Conservation (phyloP, 2,888 invertebrate genomes). For the Synergus laeviventris region DNA sequence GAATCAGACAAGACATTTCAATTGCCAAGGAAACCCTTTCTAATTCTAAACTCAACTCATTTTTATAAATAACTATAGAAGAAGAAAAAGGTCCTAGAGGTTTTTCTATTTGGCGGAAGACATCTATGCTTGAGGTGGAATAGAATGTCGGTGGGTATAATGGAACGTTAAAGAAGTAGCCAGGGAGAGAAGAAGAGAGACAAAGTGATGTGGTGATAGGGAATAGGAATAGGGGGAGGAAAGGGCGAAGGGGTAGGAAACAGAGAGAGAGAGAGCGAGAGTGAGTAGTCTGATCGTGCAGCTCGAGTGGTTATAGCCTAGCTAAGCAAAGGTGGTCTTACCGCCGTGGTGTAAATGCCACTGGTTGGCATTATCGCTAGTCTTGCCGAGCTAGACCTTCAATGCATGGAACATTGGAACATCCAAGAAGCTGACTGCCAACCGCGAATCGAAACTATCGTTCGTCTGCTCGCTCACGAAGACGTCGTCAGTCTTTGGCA, state of each 20-base stretch:
- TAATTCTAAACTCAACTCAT: no score
- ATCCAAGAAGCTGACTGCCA: conserved; percentile 61
- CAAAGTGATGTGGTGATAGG: conserved; percentile 40
- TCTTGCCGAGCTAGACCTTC: conserved; percentile 69
- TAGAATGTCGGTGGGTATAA: conserved; percentile 62
- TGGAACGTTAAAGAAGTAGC: conserved; percentile 67
- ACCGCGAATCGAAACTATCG: conserved; percentile 60
- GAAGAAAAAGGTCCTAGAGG: conserved; percentile 13
- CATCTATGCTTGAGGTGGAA: conserved; percentile 37
- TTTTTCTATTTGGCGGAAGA: conserved; percentile 34
- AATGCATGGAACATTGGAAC: conserved; percentile 65
- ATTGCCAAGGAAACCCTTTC: not conserved
- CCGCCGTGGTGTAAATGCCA: conserved; percentile 72
- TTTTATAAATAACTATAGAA: no score
- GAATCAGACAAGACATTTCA: not conserved
- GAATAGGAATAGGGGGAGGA: conserved; percentile 8
- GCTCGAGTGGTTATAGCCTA: conserved; percentile 46
- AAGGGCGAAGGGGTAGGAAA: not conserved
- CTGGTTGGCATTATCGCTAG: conserved; percentile 74
- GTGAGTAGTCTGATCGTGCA: conserved; percentile 53
- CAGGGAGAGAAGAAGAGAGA: conserved; percentile 48
- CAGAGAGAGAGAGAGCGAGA: conserved; percentile 43
- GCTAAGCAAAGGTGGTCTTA: conserved; percentile 69
- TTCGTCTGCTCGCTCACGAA: conserved; percentile 57
- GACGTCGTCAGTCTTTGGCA: conserved; percentile 49